Percentiles rank a stretch among this genome's conserved stretches.
phyloP scores from a whole-genome alignment of 2,113 vertebrate species.

The Ptilonorhynchus violaceus region DNA sequence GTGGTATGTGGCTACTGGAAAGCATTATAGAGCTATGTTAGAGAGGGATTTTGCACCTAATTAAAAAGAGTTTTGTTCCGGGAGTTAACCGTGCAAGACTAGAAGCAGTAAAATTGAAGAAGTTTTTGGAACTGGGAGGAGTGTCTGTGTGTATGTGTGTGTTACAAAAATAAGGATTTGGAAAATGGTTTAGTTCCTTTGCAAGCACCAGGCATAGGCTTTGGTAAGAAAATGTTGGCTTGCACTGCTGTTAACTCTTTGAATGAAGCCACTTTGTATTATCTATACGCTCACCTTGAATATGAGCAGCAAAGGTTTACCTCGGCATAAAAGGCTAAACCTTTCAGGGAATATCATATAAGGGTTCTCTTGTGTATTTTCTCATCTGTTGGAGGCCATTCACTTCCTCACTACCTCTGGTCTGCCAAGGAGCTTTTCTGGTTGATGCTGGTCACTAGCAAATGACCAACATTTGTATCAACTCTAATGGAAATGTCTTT shows the following conservation, averaged over 20 bases:
- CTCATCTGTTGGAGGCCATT: neutral
- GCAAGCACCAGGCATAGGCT: neutral
- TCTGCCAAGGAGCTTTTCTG: neutral
- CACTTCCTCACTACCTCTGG: fast-evolving
- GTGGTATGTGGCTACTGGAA: neutral
- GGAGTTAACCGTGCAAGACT: neutral
- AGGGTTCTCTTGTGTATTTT: neutral
- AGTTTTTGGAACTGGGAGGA: neutral
- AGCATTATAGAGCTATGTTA: neutral
- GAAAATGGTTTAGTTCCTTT: neutral
- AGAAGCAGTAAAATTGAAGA: neutral
- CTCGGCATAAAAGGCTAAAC: neutral
- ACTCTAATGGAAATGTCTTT: neutral
- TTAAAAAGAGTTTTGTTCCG: neutral
- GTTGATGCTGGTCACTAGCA: neutral
- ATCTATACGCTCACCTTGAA: neutral
- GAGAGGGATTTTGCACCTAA: neutral
- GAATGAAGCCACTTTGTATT: neutral
- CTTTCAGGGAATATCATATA: neutral
- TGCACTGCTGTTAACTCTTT: neutral
- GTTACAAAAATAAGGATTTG: neutral
- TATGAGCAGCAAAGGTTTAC: neutral
- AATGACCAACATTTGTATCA: neutral
- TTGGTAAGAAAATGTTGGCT: neutral
- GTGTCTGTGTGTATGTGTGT: neutral